Conservation (phyloP, 2,113 vertebrate species). For the Sigmodon hispidus region DNA sequence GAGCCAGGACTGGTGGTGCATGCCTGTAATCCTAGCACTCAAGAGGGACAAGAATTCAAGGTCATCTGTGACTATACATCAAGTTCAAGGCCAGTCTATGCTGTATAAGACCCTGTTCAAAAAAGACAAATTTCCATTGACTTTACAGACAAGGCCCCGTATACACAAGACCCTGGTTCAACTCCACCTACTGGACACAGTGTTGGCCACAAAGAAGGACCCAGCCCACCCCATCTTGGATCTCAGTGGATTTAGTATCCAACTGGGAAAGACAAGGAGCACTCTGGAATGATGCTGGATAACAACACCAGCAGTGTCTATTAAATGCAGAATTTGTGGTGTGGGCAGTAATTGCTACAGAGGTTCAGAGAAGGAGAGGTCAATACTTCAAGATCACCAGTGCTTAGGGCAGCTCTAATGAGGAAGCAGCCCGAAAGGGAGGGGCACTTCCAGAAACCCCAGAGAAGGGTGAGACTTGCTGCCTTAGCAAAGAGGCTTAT, state of each 20-base stretch:
- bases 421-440: not conserved
- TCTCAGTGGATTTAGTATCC: not conserved
- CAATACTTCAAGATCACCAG: not conserved
- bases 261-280: not conserved
- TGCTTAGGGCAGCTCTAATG: not conserved
- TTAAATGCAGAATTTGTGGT: not conserved
- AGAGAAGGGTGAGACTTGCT: not conserved
- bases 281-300: not conserved
- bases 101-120: not conserved
- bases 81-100: not conserved
- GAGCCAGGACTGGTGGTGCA: not conserved
- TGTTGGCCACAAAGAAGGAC: not conserved
- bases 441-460: not conserved
- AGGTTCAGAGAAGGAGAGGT: not conserved
- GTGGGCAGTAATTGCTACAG: conserved; percentile 13
- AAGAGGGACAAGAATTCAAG: not conserved
- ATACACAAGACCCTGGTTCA: not conserved
- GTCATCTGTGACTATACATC: not conserved
- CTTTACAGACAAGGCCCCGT: too few relatives aligned
- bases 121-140: not conserved
- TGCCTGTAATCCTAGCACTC: not conserved
- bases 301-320: not conserved
- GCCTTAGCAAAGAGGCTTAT: not conserved
- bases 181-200: not conserved
- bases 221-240: not conserved